phyloP scores from a whole-genome alignment of 2,888 invertebrate species.

The Drosophila falleni region DNA sequence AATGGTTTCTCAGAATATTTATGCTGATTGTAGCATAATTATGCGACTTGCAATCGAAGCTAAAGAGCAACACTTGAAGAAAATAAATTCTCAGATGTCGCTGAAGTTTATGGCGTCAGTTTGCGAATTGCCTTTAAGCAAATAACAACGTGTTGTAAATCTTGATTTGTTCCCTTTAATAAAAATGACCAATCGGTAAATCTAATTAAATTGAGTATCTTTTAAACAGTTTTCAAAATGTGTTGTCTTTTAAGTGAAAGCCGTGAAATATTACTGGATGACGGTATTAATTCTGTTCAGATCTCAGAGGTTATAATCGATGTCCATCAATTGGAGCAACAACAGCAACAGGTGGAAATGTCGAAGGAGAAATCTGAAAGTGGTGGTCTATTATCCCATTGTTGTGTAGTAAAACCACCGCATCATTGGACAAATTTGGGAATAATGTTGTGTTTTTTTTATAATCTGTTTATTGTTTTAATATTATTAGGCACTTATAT shows the following conservation, averaged over 20 bases:
- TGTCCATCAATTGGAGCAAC: constrained; percentile 4
- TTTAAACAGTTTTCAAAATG: not conserved
- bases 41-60: constrained; percentile 11
- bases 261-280: constrained; percentile 31
- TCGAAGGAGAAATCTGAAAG: not conserved
- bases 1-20: constrained; percentile 20
- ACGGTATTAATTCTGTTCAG: not conserved
- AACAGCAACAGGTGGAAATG: not conserved
- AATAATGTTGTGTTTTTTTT: constrained; percentile 46
- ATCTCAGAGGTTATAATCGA: constrained; percentile 1
- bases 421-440: constrained; percentile 21
- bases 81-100: not conserved
- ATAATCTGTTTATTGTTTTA: constrained; percentile 47
- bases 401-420: not conserved
- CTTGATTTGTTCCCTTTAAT: not conserved
- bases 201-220: not conserved
- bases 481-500: constrained; percentile 26
- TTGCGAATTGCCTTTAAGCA: constrained; percentile 26
- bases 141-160: constrained; percentile 22
- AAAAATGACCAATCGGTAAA: constrained; percentile 34
- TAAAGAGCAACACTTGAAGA: not conserved
- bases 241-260: constrained; percentile 38
- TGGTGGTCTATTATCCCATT: not conserved
- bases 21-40: constrained; percentile 40
- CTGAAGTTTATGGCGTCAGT: constrained; percentile 37